Evolutionary conservation across 2,797 vertebrate species (phyloP).

Genomic region (Euthynnus affinis): DNA sequence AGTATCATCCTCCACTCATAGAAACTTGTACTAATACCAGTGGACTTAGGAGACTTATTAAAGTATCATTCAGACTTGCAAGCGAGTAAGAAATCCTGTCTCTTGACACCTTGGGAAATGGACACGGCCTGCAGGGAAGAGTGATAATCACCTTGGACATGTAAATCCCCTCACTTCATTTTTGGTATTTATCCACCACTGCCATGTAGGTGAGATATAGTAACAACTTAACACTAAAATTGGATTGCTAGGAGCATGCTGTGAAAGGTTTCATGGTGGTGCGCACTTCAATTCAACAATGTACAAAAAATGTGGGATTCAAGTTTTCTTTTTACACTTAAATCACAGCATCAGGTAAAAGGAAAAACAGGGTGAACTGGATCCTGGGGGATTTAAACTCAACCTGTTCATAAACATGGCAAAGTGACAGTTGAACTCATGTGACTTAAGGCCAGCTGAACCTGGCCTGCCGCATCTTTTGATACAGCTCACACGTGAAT

Average conservation of each 20-base stretch:
- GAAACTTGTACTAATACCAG: conserved; percentile 26
- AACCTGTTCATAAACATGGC: conserved; percentile 49
- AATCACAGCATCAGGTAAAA: conserved; percentile 13
- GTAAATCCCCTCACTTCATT: background rate
- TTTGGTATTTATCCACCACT: conserved; percentile 4
- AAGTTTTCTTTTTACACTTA: background rate
- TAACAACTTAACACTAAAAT: background rate
- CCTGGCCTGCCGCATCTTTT: conserved; percentile 26
- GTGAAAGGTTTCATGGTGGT: background rate
- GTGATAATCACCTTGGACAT: conserved; percentile 16
- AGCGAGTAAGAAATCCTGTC: conserved; percentile 17
- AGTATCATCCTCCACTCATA: conserved; percentile 17
- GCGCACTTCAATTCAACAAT: background rate
- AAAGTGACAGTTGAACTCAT: conserved; percentile 63
- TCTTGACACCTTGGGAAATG: conserved; percentile 10
- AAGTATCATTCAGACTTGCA: conserved; percentile 20
- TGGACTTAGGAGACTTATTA: conserved; percentile 31
- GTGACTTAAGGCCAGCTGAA: conserved; percentile 61
- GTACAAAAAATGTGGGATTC: background rate
- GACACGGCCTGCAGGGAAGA: conserved; percentile 26
- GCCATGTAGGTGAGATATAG: background rate
- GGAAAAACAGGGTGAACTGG: conserved; percentile 22
- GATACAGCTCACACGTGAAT: conserved; percentile 31
- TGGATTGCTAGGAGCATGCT: background rate
- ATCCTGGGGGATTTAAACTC: conserved; percentile 40